Evolutionary conservation across 2,888 invertebrate genomes (phyloP), one percentile per base, ranked within the genome.

Genomic region (Sinodicranocentrus sp.): DNA sequence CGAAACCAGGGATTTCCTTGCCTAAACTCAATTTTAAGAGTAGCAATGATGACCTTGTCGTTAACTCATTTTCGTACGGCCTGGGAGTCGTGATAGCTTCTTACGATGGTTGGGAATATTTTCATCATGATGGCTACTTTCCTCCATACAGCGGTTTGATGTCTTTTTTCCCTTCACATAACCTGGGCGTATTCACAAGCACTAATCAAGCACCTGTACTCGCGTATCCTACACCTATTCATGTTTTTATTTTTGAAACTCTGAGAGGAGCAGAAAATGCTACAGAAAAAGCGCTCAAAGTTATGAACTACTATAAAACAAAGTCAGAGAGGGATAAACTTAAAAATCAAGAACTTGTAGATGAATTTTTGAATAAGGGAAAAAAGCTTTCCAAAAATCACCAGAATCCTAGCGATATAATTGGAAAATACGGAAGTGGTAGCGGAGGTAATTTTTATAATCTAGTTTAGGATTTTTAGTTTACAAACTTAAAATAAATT

Each of bases 81-180:
- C 28, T 80, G 0, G 79, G 65, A 0, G 13, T 80, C 5, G 15
- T 39, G 23, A 23, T 65, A 8, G 72, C 19, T 0, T 10, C 71
- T 5, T 67, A 84, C 54, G 59, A 78, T 33, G 61, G 72, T 5
- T 83, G 79, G 82, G 17, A 70, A 54, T 25, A 73, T 25, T 15
- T 71, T 71, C 21, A 26, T 33, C 85, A 85, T 39, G 48, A 21
- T n/a, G 85, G 85, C 6, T 80, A 71, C 25, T 80, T 79, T 67
- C 39, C 80, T 8, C 77, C 85, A 6, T 85, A 71, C 54, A 0
- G 2, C 1, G 39, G 65, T 21, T 25, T 44, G n/a, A 57, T 85
- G 39, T 65, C 82, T 1, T 23, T 82, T 0, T 85, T 65, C 48
- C 82, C 85, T 19, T 33, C 23, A n/a, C 39, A 76, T 23, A 44